Conservation (phyloP, 2,113 vertebrate genomes). For the Balaeniceps rex region DNA sequence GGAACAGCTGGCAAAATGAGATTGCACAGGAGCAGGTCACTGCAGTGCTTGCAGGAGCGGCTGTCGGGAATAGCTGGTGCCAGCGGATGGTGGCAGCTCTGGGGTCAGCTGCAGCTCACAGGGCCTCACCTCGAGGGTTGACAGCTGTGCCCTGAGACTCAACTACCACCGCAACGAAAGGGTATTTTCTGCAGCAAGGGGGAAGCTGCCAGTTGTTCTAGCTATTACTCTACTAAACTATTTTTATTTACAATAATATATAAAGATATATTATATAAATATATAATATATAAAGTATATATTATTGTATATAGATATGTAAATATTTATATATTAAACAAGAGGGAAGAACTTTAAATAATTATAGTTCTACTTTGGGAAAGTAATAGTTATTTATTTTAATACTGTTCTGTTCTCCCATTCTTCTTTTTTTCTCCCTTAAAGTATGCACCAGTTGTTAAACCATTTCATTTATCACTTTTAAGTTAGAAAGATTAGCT, state of each 20-base stretch:
- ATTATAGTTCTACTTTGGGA: neutral
- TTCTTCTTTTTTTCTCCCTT: neutral
- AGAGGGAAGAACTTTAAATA: neutral
- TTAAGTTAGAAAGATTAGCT: neutral
- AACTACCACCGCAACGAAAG: rapidly evolving
- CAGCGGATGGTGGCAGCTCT: neutral
- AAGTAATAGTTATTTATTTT: neutral
- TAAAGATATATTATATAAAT: neutral
- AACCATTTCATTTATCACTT: neutral
- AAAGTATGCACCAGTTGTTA: neutral
- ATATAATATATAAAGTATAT: neutral
- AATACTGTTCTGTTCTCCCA: neutral
- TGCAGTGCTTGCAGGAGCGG: neutral
- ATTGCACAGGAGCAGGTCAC: neutral
- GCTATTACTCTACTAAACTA: too few relatives aligned
- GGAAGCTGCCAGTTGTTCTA: neutral
- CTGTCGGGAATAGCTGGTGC: neutral
- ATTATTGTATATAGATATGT: neutral
- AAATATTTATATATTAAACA: neutral
- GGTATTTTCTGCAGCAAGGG: neutral
- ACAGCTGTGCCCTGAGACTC: neutral
- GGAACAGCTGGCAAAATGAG: neutral
- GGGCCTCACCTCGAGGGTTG: rapidly evolving
- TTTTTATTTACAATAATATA: neutral
- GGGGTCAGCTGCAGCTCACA: neutral